Conservation (phyloP, 2,888 invertebrate genomes). For the Tetropium fuscum region DNA sequence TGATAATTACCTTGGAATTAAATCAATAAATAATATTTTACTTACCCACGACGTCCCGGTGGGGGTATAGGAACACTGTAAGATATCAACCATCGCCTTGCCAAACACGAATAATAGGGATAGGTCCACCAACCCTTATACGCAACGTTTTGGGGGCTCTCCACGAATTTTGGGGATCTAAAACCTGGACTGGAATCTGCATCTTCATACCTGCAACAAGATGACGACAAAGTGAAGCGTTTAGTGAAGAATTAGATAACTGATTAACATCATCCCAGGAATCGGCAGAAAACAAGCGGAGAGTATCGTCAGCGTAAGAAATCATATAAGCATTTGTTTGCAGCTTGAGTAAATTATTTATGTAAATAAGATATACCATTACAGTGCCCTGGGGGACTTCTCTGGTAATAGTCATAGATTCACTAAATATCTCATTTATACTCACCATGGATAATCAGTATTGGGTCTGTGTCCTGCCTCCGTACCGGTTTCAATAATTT, state of each 20-base stretch:
- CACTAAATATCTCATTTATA: too few species aligned
- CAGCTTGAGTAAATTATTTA: too few species aligned
- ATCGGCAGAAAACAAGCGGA: neutral
- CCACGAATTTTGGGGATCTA: conserved; percentile 78
- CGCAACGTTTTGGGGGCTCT: conserved; percentile 72
- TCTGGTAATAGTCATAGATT: too few species aligned
- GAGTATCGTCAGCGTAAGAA: too few species aligned
- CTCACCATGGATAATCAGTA: conserved; percentile 77
- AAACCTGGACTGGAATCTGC: conserved; percentile 72
- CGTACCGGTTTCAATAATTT: conserved; percentile 56
- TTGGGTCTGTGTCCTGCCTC: conserved; percentile 76
- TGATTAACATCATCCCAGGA: neutral
- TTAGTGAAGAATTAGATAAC: neutral
- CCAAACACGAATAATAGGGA: conserved; percentile 88
- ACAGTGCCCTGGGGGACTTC: too few species aligned
- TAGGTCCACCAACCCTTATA: conserved; percentile 88
- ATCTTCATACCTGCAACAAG: conserved; percentile 71
- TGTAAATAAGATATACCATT: too few species aligned
- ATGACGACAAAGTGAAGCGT: neutral
- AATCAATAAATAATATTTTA: conserved; percentile 11
- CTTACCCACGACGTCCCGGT: conserved; percentile 68
- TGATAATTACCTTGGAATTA: too few species aligned
- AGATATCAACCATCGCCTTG: conserved; percentile 84
- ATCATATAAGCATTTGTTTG: too few species aligned
- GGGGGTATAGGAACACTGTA: conserved; percentile 80